Evolutionary conservation across 1,140 invertebrate genomes (phyloP).

Genomic region (Drosophila pandora): DNA sequence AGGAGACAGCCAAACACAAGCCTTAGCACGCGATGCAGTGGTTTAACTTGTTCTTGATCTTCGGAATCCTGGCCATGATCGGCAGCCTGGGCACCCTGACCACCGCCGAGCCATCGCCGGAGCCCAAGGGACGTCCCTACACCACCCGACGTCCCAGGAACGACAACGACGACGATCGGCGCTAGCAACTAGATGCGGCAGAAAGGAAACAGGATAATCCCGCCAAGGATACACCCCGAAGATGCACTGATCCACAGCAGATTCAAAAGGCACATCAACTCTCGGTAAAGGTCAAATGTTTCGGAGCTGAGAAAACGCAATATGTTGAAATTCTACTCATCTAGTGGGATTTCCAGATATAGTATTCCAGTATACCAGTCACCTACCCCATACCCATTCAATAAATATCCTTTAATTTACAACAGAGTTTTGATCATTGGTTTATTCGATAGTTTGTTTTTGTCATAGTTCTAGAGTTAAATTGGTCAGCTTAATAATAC

Average conservation of each 20-base stretch:
- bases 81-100: slow-evolving; percentile 59
- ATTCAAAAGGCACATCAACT: slow-evolving; percentile 23
- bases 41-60: slow-evolving; percentile 67
- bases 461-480: slow-evolving; percentile 68
- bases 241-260: slow-evolving; percentile 50
- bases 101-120: slow-evolving; percentile 54
- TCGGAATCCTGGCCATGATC: slow-evolving; percentile 66
- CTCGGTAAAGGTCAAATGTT: slow-evolving; percentile 71
- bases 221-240: slow-evolving; percentile 7
- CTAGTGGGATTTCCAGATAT: slow-evolving; percentile 20
- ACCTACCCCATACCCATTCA: slow-evolving; percentile 3
- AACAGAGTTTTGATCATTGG: slow-evolving; percentile 65
- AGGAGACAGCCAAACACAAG: not conserved
- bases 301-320: slow-evolving; percentile 64
- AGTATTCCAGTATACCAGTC: too few species aligned
- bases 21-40: slow-evolving; percentile 65
- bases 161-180: slow-evolving; percentile 69
- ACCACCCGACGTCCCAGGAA: slow-evolving; percentile 70
- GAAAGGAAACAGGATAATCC: not conserved
- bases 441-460: slow-evolving; percentile 71
- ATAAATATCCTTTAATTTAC: slow-evolving; percentile 24
- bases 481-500: slow-evolving; percentile 78
- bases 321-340: slow-evolving; percentile 74
- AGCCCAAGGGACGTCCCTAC: slow-evolving; percentile 73
- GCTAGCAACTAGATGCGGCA: slow-evolving; percentile 53